Conservation (phyloP, 2,888 invertebrate genomes). For the Cloeon dipterum region DNA sequence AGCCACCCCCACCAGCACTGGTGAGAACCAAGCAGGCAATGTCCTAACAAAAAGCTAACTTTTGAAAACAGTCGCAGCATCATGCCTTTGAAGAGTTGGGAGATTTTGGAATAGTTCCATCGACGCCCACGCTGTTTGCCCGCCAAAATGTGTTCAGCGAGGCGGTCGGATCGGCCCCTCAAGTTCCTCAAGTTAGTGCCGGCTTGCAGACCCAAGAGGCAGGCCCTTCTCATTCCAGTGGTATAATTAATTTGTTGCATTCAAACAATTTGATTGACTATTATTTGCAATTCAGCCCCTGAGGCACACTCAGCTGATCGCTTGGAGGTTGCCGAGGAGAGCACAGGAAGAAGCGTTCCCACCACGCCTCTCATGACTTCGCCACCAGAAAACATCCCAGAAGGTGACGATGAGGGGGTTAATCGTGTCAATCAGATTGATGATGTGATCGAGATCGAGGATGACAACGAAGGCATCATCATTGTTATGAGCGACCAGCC, state of each 20-base stretch:
- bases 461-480: neutral
- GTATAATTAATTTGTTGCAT: neutral
- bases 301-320: neutral
- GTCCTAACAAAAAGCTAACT: too few species aligned
- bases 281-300: neutral
- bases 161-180: conserved; percentile 78
- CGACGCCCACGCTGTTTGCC: conserved; percentile 67
- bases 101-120: conserved; percentile 67
- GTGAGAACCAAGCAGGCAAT: too few species aligned
- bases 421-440: too few species aligned
- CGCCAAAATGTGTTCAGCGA: conserved; percentile 74
- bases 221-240: too few species aligned
- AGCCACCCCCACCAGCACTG: too few species aligned
- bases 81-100: conserved; percentile 31
- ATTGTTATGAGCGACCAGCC: too few species aligned
- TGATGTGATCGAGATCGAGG: neutral
- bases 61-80: conserved; percentile 4
- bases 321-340: conserved; percentile 30
- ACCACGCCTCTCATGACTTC: conserved; percentile 40
- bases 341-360: conserved; percentile 40
- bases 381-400: conserved; percentile 27
- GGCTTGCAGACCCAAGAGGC: too few species aligned
- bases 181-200: conserved; percentile 37
- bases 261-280: neutral
- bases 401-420: too few species aligned